Evolutionary conservation across 2,888 invertebrate genomes (phyloP), one percentile per base, ranked within the genome.

Genomic region (Andricus quercusramuli): DNA sequence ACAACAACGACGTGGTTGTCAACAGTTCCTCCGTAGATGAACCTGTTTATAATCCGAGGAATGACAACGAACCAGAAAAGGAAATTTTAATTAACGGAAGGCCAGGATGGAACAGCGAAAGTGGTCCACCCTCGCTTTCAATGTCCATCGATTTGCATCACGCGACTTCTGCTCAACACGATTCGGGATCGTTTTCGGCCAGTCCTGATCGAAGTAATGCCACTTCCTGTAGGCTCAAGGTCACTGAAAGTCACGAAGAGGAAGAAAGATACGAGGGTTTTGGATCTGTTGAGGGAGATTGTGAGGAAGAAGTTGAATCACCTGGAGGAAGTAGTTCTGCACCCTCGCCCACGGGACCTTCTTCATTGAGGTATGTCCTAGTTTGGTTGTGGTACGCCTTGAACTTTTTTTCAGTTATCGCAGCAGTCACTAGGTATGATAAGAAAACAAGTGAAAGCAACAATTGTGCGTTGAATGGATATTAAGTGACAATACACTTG

Each of bases 261-360:
- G 92, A 92, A 82, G 92, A 91, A 79, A 89, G 89, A 51, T 92
- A 90, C 91, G 92, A 92, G 79, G 92, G 89, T 0, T 91, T 92
- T 79, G 92, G 92, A 0, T 91, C 89, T 80, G 90, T 87, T 81
- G 88, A 88, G 79, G 86, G 83, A 15, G 87, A 86, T 32, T 81
- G 82, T 41, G 86, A 87, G 77, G 87, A 88, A 80, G 90, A 89
- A 56, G 85, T 82, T 66, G 87, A 88, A 44, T 90, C 90, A 22
- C 90, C 90, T 20, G 88, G 88, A 68, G 91, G 89, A 25, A 88
- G 88, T 67, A 90, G 88, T 79, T 91, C 91, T 25, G 89, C 92
- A 17, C 91, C 92, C 3, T 92, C 92, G 47, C 92, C 92, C 4
- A 84, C 81, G 13, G 82, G 80, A 37, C 79, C 82, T 17, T 85